phyloP scores from a whole-genome alignment of 1,140 invertebrate species.

The Drosophila athabasca region DNA sequence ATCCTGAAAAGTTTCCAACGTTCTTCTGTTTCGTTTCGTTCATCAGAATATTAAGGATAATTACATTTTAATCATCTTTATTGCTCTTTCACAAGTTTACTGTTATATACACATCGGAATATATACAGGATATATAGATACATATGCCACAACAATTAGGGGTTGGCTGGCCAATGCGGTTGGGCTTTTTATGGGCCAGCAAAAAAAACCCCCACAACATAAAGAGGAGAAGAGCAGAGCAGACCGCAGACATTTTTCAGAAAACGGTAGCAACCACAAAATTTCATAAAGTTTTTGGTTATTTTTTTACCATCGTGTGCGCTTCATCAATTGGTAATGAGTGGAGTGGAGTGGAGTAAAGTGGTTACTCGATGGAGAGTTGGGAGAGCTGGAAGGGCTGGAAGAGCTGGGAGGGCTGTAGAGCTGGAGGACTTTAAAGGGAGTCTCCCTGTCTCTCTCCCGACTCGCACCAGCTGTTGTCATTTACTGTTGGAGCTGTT shows the following conservation, averaged over 20 bases:
- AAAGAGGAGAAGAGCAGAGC: neutral
- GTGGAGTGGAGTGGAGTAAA: constrained; percentile 62
- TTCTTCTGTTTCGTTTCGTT: constrained; percentile 24
- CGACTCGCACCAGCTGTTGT: constrained; percentile 67
- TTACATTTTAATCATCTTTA: constrained; percentile 83
- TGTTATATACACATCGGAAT: constrained; percentile 67
- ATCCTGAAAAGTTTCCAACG: constrained; percentile 38
- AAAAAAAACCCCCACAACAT: constrained; percentile 1
- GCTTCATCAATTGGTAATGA: constrained; percentile 81
- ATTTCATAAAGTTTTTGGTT: constrained; percentile 71
- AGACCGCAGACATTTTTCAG: constrained; percentile 68
- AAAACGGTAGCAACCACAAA: constrained; percentile 81
- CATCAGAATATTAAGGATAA: constrained; percentile 82
- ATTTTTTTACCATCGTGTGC: constrained; percentile 40
- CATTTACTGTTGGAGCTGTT: constrained; percentile 61
- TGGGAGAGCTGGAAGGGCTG: neutral
- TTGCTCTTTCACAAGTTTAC: constrained; percentile 81
- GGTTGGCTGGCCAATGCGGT: constrained; percentile 68
- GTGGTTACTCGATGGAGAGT: constrained; percentile 40
- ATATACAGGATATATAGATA: constrained; percentile 47
- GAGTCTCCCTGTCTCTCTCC: neutral
- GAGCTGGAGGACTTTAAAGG: constrained; percentile 18
- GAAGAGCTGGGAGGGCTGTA: neutral
- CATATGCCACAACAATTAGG: constrained; percentile 74
- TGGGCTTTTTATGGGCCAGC: constrained; percentile 64